phyloP scores from a whole-genome alignment of 2,888 invertebrate genomes.

The Augiades crinisus region DNA sequence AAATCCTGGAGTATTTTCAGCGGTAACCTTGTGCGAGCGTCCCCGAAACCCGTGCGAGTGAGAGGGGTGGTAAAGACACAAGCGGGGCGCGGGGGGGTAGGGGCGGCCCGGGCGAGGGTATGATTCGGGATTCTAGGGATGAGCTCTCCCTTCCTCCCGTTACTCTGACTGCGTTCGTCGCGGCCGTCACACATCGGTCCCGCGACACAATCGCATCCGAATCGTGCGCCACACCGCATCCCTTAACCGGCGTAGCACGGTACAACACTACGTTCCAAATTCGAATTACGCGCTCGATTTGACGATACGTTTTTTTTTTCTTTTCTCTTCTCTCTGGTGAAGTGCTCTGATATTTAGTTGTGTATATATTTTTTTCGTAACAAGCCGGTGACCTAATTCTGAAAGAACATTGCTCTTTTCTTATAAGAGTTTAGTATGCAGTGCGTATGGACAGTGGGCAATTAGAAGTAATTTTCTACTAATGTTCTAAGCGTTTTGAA shows the following conservation, averaged over 20 bases:
- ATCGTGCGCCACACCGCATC: constrained; percentile 41
- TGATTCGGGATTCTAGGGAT: constrained; percentile 82
- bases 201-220: constrained; percentile 48
- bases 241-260: constrained; percentile 34
- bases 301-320: constrained; percentile 11
- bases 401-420: not conserved
- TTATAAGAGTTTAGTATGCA: constrained; percentile 27
- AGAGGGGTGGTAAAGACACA: constrained; percentile 73
- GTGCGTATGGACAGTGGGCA: constrained; percentile 34
- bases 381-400: not conserved
- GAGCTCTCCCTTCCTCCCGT: constrained; percentile 78
- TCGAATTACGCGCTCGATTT: constrained; percentile 31
- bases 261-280: constrained; percentile 40
- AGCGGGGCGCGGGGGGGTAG: constrained; percentile 61
- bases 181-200: constrained; percentile 64
- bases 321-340: constrained; percentile 19
- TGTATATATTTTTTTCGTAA: not conserved
- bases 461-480: constrained; percentile 4
- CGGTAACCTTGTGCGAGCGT: constrained; percentile 61
- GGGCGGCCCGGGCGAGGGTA: constrained; percentile 74
- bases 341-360: constrained; percentile 17
- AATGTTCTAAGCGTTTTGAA: constrained; percentile 46
- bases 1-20: constrained; percentile 26
- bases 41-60: constrained; percentile 63
- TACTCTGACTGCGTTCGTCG: constrained; percentile 75